Percentiles rank a stretch among this genome's conserved stretches.
Conservation (phyloP, 2,797 vertebrate genomes). For the Diceros bicornis region DNA sequence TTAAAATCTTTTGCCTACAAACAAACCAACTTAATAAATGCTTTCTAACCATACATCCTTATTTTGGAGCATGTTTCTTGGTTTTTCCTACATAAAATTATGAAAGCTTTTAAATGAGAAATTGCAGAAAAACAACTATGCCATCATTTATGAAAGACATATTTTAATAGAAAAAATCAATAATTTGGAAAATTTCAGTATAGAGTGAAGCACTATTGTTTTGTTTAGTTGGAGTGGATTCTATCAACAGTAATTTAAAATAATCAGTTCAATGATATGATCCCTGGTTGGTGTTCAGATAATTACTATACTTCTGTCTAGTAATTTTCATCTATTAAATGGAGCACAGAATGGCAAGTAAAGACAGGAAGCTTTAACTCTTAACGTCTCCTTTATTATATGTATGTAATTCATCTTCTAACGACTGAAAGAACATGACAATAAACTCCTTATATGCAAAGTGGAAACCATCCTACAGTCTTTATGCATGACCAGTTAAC, state of each 20-base stretch:
- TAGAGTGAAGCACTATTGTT: slow-evolving; percentile 67
- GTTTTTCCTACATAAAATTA: neutral
- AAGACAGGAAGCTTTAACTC: slow-evolving; percentile 59
- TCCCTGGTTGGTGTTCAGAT: slow-evolving; percentile 82
- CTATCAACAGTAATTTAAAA: slow-evolving; percentile 82
- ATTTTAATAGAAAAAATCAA: slow-evolving; percentile 63
- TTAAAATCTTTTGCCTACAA: slow-evolving; percentile 52
- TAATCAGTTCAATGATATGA: slow-evolving; percentile 80
- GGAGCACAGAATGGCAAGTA: slow-evolving; percentile 56
- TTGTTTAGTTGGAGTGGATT: slow-evolving; percentile 81
- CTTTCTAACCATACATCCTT: neutral
- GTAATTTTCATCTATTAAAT: slow-evolving; percentile 84
- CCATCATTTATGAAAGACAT: slow-evolving; percentile 27
- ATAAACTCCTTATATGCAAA: neutral
- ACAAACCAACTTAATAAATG: slow-evolving; percentile 64
- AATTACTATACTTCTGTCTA: slow-evolving; percentile 84
- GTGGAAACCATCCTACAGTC: neutral
- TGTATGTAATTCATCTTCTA: slow-evolving; percentile 48
- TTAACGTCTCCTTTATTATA: slow-evolving; percentile 15
- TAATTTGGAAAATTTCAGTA: slow-evolving; percentile 54
- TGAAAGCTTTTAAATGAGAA: slow-evolving; percentile 51
- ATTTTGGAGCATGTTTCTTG: neutral
- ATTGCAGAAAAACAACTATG: neutral
- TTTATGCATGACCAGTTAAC: neutral
- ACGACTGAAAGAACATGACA: slow-evolving; percentile 20